Evolutionary conservation across 2,888 invertebrate genomes (phyloP).

Genomic region (Lithophane leautieri): DNA sequence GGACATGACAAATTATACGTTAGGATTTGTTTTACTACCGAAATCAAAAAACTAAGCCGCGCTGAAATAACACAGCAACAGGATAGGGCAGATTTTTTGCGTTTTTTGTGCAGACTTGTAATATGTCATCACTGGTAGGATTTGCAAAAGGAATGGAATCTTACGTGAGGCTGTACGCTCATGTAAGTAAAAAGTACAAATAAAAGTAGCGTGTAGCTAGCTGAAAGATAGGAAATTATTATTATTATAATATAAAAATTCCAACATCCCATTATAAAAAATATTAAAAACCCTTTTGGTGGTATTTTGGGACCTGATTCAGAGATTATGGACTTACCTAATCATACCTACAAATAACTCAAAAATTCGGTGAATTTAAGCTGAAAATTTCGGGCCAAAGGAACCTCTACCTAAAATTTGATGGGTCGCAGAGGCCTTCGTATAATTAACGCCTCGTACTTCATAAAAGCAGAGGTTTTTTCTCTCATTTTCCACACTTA

Average conservation of each 20-base stretch:
- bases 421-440: constrained; percentile 19
- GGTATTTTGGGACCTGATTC: not conserved
- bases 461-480: constrained; percentile 40
- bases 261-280: not conserved
- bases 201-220: not conserved
- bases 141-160: constrained; percentile 23
- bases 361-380: constrained; percentile 25
- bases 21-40: constrained; percentile 23
- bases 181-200: not conserved
- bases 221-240: not conserved
- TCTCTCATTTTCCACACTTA: constrained; percentile 31
- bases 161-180: not conserved
- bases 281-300: not conserved
- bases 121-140: constrained; percentile 15
- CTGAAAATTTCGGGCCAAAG: constrained; percentile 38
- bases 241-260: not conserved
- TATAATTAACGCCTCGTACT: constrained; percentile 51
- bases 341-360: constrained; percentile 17
- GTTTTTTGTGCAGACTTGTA: constrained; percentile 11
- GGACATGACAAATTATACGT: constrained; percentile 47
- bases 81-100: not conserved
- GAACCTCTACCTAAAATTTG: constrained; percentile 14
- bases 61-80: constrained; percentile 21
- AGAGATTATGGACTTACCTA: constrained; percentile 9
- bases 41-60: constrained; percentile 24